Evolutionary conservation across 2,113 vertebrate species (phyloP).

Genomic region (Catagonus wagneri): DNA sequence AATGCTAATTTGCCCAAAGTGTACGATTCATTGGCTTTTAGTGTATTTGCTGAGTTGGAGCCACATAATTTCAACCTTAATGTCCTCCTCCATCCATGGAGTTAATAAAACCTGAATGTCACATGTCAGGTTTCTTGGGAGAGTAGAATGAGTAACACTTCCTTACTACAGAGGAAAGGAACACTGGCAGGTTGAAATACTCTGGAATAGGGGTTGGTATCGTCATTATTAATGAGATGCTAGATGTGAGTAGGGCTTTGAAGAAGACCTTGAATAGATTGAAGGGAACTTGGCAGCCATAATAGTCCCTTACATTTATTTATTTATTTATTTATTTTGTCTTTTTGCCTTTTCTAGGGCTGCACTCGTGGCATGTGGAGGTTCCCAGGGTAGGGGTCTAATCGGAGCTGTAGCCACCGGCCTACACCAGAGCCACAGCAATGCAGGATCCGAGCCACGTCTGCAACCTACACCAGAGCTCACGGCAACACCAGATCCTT

Average conservation of each 20-base stretch:
- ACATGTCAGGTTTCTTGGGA: neutral
- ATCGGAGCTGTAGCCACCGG: no score
- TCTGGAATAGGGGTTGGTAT: neutral
- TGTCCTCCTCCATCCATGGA: neutral
- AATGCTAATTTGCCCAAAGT: neutral
- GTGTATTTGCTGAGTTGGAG: neutral
- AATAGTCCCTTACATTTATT: neutral
- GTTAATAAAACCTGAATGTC: neutral
- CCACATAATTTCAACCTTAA: neutral
- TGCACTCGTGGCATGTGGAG: no score
- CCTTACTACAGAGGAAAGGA: no score
- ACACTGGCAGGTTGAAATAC: neutral
- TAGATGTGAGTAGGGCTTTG: neutral
- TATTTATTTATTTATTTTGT: no score
- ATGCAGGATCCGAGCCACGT: no score
- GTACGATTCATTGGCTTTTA: neutral
- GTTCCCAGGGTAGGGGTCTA: no score
- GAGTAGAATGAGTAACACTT: neutral
- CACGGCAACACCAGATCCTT: no score
- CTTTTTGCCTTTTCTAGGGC: no score
- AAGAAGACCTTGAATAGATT: neutral
- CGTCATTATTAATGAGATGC: neutral
- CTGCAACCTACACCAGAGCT: no score
- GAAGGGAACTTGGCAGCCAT: neutral
- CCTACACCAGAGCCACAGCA: no score